These are phyloP conservation scores for Plestiodon gilberti DNA, from an alignment of 2,113 vertebrate species.

Conservation along the genomic window DNA sequence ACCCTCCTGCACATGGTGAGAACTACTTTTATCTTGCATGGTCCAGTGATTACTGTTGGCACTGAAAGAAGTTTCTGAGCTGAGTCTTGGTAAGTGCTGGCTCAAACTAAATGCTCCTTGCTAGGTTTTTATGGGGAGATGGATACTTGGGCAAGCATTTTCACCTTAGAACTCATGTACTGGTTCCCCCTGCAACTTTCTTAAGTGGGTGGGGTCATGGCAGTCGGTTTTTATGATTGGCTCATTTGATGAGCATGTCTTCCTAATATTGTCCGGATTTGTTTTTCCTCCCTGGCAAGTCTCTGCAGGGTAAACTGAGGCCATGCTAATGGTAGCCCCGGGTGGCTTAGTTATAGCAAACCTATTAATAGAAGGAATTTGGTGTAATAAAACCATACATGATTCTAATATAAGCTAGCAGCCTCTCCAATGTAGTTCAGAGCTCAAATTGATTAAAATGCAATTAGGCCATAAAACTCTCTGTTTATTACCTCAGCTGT, in stretches of 20 bases:
- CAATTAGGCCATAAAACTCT: constrained; percentile 54
- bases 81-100: not conserved
- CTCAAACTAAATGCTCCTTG: not conserved
- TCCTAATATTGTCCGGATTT: not conserved
- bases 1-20: not conserved
- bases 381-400: not conserved
- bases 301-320: constrained; percentile 10
- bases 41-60: not conserved
- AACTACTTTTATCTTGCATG: not conserved
- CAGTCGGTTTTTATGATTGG: not conserved
- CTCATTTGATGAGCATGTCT: not conserved
- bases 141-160: not conserved
- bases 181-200: not conserved
- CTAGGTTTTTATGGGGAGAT: not conserved
- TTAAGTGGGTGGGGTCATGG: not conserved
- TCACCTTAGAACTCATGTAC: not conserved
- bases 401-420: constrained; percentile 44
- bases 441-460: constrained; percentile 62
- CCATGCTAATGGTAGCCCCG: accelerated
- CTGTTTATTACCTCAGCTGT: constrained; percentile 52
- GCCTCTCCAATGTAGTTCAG: constrained; percentile 40
- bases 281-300: not conserved
- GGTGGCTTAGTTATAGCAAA: constrained; percentile 27
- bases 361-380: not conserved
- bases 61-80: not conserved